Conservation (phyloP, 1,140 invertebrate species). For the Apis laboriosa region DNA sequence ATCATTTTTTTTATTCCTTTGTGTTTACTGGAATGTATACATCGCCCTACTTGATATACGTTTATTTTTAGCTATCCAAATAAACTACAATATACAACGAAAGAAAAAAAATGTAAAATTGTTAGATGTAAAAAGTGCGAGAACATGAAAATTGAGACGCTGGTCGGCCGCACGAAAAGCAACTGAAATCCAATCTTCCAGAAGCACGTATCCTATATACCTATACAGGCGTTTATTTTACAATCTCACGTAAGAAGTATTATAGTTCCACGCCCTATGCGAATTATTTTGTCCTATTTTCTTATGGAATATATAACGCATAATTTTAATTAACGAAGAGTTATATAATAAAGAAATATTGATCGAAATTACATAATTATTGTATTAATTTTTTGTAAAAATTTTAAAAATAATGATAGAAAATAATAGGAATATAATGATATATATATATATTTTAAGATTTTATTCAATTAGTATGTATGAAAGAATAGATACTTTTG, state of each 20-base stretch:
- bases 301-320: neutral
- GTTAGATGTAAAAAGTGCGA: conserved; percentile 23
- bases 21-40: neutral
- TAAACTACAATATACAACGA: conserved; percentile 14
- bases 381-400: neutral
- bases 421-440: neutral
- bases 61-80: conserved; percentile 18
- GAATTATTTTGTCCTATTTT: neutral
- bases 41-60: neutral
- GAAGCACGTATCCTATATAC: conserved; percentile 33
- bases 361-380: neutral
- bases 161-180: conserved; percentile 30
- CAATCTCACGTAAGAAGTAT: conserved; percentile 21
- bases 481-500: neutral
- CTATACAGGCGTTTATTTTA: conserved; percentile 27
- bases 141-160: conserved; percentile 41
- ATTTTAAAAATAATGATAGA: neutral
- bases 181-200: conserved; percentile 48
- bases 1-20: neutral
- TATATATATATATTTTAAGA: neutral
- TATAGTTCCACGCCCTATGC: neutral
- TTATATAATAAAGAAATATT: neutral
- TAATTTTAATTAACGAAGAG: neutral
- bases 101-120: conserved; percentile 4
- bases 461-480: no score